Conservation (phyloP, 2,797 vertebrate genomes). For the Spinus pinus region DNA sequence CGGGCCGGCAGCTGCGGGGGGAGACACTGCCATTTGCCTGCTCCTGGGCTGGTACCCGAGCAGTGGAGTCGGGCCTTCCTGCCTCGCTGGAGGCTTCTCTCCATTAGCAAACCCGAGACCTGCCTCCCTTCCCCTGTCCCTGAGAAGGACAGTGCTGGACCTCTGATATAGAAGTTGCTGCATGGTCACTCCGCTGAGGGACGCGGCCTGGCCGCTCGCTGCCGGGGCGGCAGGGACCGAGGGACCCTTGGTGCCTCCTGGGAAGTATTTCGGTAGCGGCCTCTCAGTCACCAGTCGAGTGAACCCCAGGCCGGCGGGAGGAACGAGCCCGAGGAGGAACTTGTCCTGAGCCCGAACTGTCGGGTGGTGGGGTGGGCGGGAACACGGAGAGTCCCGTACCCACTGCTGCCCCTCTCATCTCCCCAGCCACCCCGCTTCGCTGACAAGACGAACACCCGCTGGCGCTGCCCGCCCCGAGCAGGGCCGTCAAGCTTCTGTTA, state of each 20-base stretch:
- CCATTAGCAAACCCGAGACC: neutral
- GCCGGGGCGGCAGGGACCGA: neutral
- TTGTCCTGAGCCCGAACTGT: neutral
- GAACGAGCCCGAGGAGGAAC: neutral
- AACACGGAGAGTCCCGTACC: neutral
- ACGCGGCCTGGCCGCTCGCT: neutral
- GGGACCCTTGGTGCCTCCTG: neutral
- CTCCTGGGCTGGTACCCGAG: neutral
- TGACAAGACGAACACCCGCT: rapidly evolving
- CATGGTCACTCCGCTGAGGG: neutral
- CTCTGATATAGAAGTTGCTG: neutral
- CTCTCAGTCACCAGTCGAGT: neutral
- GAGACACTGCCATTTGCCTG: neutral
- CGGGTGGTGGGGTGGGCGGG: neutral
- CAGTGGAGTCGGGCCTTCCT: neutral
- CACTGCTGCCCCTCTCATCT: neutral
- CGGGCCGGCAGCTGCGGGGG: neutral
- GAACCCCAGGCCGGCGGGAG: neutral
- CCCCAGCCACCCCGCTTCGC: neutral
- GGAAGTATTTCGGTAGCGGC: neutral
- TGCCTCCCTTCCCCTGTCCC: neutral
- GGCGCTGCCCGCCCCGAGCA: rapidly evolving
- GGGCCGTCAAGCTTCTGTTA: neutral
- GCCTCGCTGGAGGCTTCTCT: neutral
- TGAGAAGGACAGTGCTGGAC: neutral